A percentile compares a stretch with the other conserved stretches of the same genome.
Evolutionary conservation across 1,140 invertebrate species (phyloP).

Genomic region (Pseudomyrmex concolor): DNA sequence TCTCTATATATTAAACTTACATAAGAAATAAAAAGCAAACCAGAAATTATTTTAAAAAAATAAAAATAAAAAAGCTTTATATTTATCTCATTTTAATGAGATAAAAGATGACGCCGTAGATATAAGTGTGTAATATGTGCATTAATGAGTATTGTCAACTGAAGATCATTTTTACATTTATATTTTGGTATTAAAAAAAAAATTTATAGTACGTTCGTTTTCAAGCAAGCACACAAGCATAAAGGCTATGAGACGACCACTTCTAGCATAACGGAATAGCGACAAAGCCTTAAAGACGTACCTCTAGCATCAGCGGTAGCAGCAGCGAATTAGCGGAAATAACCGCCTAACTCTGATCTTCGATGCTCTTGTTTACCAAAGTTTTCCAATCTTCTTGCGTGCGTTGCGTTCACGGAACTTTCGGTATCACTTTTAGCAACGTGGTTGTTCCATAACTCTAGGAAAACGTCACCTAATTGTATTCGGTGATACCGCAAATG

Average conservation of each 20-base stretch:
- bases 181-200: background rate
- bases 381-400: conserved; percentile 81
- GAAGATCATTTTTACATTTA: background rate
- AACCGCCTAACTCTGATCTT: conserved; percentile 80
- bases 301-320: conserved; percentile 83
- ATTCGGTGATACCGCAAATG: background rate
- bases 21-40: background rate
- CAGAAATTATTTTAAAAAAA: background rate
- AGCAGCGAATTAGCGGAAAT: conserved; percentile 82
- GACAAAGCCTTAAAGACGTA: conserved; percentile 83
- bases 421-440: conserved; percentile 68
- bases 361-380: conserved; percentile 80
- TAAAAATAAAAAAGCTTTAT: background rate
- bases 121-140: conserved; percentile 33
- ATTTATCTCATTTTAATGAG: background rate
- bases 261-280: conserved; percentile 77
- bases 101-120: background rate
- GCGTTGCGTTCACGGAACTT: conserved; percentile 78
- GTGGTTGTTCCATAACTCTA: conserved; percentile 73
- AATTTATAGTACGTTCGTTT: conserved; percentile 15
- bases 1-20: background rate
- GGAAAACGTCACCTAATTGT: conserved; percentile 39
- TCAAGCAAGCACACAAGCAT: conserved; percentile 43
- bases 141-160: background rate
- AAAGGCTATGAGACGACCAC: conserved; percentile 40